Conservation (phyloP, 53 echinoderm and acorn worm genomes). For the Stichopus horrens region DNA sequence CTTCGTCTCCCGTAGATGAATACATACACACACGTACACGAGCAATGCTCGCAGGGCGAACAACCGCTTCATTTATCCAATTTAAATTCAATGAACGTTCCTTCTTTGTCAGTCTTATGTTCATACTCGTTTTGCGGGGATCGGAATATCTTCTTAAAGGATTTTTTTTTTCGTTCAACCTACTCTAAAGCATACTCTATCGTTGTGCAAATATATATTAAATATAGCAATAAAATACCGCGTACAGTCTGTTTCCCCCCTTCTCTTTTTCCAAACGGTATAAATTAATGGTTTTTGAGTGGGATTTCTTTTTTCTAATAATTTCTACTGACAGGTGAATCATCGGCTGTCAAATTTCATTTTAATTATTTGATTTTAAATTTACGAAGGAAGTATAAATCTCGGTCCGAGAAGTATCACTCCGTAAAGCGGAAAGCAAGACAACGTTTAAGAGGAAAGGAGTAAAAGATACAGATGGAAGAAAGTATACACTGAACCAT, state of each 20-base stretch:
- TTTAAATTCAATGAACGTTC: constrained; percentile 7
- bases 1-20: not conserved
- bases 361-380: not conserved
- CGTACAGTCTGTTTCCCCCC: no score
- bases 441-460: no score
- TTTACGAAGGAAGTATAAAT: no score
- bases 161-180: not conserved
- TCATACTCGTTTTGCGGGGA: not conserved
- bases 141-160: not conserved
- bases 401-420: no score
- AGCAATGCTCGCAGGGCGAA: not conserved
- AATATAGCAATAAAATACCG: no score
- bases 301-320: not conserved
- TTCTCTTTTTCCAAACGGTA: no score
- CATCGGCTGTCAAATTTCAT: not conserved
- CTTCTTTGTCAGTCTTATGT: no score
- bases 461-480: no score
- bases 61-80: not conserved
- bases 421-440: no score
- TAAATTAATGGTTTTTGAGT: not conserved
- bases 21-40: not conserved
- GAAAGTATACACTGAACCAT: no score
- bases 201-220: no score
- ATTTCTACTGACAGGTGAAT: not conserved
- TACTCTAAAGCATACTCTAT: no score